Evolutionary conservation across 2,797 vertebrate species (phyloP).

Genomic region (Clarias fuscus): DNA sequence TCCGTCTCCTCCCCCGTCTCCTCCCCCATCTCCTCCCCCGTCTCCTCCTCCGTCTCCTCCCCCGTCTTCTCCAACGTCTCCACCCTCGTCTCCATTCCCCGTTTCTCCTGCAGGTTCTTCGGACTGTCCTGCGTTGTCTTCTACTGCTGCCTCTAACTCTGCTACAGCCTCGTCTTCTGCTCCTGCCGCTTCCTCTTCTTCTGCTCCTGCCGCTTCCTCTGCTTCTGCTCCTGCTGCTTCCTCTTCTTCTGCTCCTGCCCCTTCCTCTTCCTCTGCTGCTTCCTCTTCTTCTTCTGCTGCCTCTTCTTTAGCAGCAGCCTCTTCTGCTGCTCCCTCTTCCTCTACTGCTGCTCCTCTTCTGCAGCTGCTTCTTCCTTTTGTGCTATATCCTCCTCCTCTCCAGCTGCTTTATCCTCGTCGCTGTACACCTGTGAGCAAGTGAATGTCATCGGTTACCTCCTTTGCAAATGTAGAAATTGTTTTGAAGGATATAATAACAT

Average conservation of each 20-base stretch:
- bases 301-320: conserved; percentile 40
- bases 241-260: conserved; percentile 26
- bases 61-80: background rate
- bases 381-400: conserved; percentile 48
- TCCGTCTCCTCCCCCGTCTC: background rate
- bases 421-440: conserved; percentile 1
- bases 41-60: background rate
- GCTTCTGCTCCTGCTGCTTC: background rate
- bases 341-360: conserved; percentile 22
- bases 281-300: conserved; percentile 29
- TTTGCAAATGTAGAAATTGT: too few relatives aligned
- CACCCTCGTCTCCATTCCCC: background rate
- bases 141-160: background rate
- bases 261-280: conserved; percentile 42
- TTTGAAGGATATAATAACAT: too few relatives aligned
- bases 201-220: conserved; percentile 40
- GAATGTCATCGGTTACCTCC: background rate
- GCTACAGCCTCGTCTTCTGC: background rate
- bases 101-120: background rate
- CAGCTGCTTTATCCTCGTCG: background rate
- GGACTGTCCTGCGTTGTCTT: background rate
- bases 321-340: conserved; percentile 1
- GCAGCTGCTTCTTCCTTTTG: conserved; percentile 47
- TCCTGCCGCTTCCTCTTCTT: conserved; percentile 38
- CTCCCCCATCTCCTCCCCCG: background rate